Percentiles rank a stretch among this genome's conserved stretches.
These are phyloP conservation scores for Palythoa grandis DNA, from an alignment of 92 coral and sea anemone genomes.

Conservation along the genomic window DNA sequence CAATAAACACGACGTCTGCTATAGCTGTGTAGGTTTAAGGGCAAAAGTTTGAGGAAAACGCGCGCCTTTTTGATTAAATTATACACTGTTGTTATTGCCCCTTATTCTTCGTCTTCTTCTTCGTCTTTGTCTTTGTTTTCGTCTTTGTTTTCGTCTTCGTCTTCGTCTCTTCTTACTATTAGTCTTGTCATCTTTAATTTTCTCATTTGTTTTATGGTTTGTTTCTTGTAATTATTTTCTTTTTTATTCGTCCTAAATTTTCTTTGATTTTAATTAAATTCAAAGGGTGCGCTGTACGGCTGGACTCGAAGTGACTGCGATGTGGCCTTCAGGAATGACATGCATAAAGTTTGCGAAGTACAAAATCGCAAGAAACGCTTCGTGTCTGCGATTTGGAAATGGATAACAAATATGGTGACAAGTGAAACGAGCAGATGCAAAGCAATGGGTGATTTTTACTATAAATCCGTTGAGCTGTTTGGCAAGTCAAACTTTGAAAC, in stretches of 20 bases:
- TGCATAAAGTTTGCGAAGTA: slow-evolving; percentile 51
- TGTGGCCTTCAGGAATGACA: slow-evolving; percentile 62
- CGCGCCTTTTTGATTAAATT: too few relatives aligned
- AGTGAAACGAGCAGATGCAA: slow-evolving; percentile 57
- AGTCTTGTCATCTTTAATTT: too few relatives aligned
- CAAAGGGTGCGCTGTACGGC: background rate
- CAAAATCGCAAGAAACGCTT: slow-evolving; percentile 51
- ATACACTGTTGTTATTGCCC: too few relatives aligned
- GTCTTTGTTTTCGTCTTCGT: too few relatives aligned
- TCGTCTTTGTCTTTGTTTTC: background rate
- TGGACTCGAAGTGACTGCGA: slow-evolving; percentile 50
- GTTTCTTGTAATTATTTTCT: too few relatives aligned
- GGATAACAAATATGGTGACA: slow-evolving; percentile 40
- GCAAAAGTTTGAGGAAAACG: too few relatives aligned
- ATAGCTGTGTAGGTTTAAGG: slow-evolving; percentile 68
- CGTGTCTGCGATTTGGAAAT: slow-evolving; percentile 38
- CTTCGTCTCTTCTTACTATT: too few relatives aligned
- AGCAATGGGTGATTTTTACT: slow-evolving; percentile 63
- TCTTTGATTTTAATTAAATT: background rate
- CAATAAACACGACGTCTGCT: slow-evolving; percentile 91
- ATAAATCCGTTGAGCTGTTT: slow-evolving; percentile 64
- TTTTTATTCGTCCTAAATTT: too few relatives aligned
- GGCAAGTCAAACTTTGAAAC: slow-evolving; percentile 54
- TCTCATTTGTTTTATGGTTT: too few relatives aligned
- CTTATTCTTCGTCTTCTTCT: background rate